A percentile compares a stretch with the other conserved stretches of the same genome.
Conservation (phyloP, 2,888 invertebrate species). For the Chironomus tentans region DNA sequence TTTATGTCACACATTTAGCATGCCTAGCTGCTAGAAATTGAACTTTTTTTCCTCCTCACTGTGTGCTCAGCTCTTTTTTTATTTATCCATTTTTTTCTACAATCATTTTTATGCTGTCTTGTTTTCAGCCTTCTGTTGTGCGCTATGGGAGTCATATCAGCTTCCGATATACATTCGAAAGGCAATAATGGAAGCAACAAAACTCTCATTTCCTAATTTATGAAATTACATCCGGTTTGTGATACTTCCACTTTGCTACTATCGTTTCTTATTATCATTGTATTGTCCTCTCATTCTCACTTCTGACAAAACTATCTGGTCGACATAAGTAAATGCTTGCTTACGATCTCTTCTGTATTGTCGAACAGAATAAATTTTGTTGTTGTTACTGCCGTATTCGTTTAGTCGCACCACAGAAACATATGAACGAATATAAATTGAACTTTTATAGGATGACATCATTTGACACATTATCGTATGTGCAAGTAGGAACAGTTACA, state of each 20-base stretch:
- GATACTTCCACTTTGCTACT: not conserved
- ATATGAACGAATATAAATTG: not conserved
- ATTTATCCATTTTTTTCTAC: too few relatives aligned
- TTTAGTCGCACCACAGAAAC: too few relatives aligned
- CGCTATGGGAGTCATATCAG: not conserved
- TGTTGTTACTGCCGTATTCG: too few relatives aligned
- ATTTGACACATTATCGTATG: not conserved
- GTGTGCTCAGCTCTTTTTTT: not conserved
- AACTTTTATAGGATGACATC: not conserved
- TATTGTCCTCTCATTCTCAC: not conserved
- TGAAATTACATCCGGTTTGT: conserved; percentile 26
- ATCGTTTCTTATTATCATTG: not conserved
- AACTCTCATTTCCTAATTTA: conserved; percentile 26
- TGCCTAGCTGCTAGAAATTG: not conserved
- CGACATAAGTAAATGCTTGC: not conserved
- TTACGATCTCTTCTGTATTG: too few relatives aligned
- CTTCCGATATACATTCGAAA: conserved; percentile 13
- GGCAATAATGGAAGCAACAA: conserved; percentile 6
- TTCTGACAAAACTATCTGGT: not conserved
- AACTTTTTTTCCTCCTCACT: not conserved
- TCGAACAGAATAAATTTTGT: too few relatives aligned
- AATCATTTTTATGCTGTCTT: too few relatives aligned
- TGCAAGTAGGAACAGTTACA: not conserved
- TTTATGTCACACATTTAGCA: not conserved
- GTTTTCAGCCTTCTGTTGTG: not conserved